Conservation (phyloP, 1,140 invertebrate genomes). For the Heliconius nattereri region DNA sequence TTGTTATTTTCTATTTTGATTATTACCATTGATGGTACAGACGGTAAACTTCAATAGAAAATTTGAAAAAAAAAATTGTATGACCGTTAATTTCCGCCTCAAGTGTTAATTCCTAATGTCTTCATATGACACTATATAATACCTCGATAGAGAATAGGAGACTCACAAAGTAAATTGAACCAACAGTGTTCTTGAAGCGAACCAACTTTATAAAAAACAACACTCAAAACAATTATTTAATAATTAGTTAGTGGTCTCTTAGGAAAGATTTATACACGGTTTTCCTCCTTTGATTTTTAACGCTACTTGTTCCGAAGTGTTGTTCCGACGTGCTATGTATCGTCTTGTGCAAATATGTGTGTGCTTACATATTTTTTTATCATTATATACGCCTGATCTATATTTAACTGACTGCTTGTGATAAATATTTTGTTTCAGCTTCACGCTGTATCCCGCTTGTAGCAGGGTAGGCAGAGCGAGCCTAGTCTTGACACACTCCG, state of each 20-base stretch:
- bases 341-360: neutral
- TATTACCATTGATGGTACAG: no score
- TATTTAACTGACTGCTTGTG: neutral
- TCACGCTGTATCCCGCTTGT: no score
- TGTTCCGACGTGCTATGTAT: neutral
- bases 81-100: no score
- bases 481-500: no score
- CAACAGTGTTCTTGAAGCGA: neutral
- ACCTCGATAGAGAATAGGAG: neutral
- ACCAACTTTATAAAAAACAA: neutral
- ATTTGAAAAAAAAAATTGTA: no score
- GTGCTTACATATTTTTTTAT: slow-evolving; percentile 3
- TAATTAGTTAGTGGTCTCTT: neutral
- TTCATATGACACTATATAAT: neutral
- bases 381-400: neutral
- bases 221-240: slow-evolving; percentile 5
- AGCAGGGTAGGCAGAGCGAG: no score
- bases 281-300: slow-evolving; percentile 6
- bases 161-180: neutral
- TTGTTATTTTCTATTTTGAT: no score
- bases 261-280: neutral
- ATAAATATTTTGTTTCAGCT: neutral
- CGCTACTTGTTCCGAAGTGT: no score
- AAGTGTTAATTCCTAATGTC: no score
- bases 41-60: no score